phyloP scores from a whole-genome alignment of 2,113 vertebrate species.

The zebrafish (Danio rerio) region DNA sequence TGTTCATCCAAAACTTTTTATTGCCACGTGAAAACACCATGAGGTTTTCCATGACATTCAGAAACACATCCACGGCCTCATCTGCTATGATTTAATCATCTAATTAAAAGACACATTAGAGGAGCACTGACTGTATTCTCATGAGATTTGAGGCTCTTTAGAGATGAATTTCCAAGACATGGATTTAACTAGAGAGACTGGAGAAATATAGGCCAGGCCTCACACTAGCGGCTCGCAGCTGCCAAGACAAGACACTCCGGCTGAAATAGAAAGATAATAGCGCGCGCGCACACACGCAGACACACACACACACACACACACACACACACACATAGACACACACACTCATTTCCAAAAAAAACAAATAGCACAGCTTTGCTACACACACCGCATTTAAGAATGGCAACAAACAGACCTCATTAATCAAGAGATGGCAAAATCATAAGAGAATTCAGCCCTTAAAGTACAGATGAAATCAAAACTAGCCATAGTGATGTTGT shows the following conservation, averaged over 20 bases:
- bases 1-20: too few species aligned
- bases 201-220: constrained; percentile 1
- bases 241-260: not conserved
- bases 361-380: too few species aligned
- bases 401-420: constrained; percentile 9
- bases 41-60: too few species aligned
- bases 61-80: not conserved
- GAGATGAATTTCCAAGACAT: not conserved
- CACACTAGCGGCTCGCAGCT: not conserved
- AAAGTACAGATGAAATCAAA: constrained; percentile 3
- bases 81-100: not conserved
- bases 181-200: not conserved
- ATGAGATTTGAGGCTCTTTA: not conserved
- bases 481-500: not conserved
- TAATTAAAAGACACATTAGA: not conserved
- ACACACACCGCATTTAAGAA: not conserved
- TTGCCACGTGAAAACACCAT: too few species aligned
- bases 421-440: constrained; percentile 4
- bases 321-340: too few species aligned
- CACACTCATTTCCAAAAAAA: too few species aligned
- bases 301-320: too few species aligned
- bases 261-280: not conserved
- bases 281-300: not conserved
- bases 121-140: not conserved
- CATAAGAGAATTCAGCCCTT: too few species aligned